Conservation (phyloP, 2,888 invertebrate species). For the Euclidia mi region DNA sequence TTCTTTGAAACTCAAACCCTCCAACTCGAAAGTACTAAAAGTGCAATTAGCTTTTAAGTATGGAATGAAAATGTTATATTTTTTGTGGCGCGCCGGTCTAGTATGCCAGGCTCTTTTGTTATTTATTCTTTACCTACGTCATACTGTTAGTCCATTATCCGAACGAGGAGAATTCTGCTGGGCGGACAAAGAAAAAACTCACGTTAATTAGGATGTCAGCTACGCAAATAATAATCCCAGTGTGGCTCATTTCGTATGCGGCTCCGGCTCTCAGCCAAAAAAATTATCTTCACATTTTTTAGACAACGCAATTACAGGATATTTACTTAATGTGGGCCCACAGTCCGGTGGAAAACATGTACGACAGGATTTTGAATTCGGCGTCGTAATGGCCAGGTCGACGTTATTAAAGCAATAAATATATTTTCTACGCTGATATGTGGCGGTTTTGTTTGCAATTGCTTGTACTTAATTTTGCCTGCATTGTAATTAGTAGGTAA, state of each 20-base stretch:
- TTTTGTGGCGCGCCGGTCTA: slow-evolving; percentile 24
- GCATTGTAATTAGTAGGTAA: no score
- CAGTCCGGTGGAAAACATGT: slow-evolving; percentile 68
- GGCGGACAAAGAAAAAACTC: slow-evolving; percentile 78
- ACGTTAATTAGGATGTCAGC: slow-evolving; percentile 87
- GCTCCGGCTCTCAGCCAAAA: slow-evolving; percentile 74
- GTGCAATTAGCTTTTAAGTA: slow-evolving; percentile 63
- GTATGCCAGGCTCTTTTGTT: slow-evolving; percentile 51
- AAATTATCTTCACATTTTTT: slow-evolving; percentile 82
- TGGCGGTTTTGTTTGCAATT: slow-evolving; percentile 35
- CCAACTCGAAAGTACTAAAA: slow-evolving; percentile 58
- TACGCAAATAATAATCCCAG: slow-evolving; percentile 85
- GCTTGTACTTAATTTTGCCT: slow-evolving; percentile 25
- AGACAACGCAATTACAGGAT: slow-evolving; percentile 84
- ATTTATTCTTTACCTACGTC: slow-evolving; percentile 56
- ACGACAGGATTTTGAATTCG: slow-evolving; percentile 70
- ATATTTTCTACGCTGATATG: slow-evolving; percentile 43
- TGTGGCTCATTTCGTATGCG: slow-evolving; percentile 84
- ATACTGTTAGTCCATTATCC: slow-evolving; percentile 65
- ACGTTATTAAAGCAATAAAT: slow-evolving; percentile 59
- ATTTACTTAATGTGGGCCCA: slow-evolving; percentile 78
- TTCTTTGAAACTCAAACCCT: slow-evolving; percentile 66
- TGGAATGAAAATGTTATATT: slow-evolving; percentile 42
- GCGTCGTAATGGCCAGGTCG: slow-evolving; percentile 40
- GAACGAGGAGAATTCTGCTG: slow-evolving; percentile 69